These are phyloP conservation scores for Sphyrna mokarran DNA, from an alignment of 2,113 vertebrate genomes.

Conservation along the genomic window DNA sequence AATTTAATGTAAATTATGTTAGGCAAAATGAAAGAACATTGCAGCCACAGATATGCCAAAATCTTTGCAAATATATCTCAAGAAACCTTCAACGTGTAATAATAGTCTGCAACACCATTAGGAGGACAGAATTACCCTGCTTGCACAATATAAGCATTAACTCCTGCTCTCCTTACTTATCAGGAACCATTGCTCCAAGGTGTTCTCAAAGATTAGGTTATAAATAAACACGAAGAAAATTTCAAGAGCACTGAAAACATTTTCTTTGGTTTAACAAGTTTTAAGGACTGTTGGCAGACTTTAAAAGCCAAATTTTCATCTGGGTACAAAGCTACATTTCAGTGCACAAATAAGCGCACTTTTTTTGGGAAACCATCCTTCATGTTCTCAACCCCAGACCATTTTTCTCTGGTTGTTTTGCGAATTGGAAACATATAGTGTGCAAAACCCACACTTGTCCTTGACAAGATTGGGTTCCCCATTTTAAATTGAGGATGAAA, in stretches of 20 bases:
- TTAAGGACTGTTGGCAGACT: neutral
- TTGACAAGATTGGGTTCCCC: no score
- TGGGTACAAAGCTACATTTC: no score
- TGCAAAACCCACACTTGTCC: no score
- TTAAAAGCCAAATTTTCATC: no score
- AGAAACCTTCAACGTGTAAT: neutral
- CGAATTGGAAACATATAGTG: no score
- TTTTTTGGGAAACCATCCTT: no score
- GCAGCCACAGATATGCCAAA: neutral
- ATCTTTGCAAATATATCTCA: neutral
- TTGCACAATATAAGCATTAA: neutral
- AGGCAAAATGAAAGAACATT: neutral
- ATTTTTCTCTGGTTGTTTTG: no score
- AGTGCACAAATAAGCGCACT: no score
- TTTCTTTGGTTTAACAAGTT: neutral
- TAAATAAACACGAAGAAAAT: neutral
- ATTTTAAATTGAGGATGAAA: no score
- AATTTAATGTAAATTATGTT: neutral
- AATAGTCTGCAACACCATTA: neutral
- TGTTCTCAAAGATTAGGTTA: neutral
- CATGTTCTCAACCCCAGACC: no score
- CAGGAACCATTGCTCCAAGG: neutral
- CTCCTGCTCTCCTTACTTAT: neutral
- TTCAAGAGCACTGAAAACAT: neutral
- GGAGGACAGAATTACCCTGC: neutral